Conservation (phyloP, 2,888 invertebrate genomes). For the Nemurella pictetii region DNA sequence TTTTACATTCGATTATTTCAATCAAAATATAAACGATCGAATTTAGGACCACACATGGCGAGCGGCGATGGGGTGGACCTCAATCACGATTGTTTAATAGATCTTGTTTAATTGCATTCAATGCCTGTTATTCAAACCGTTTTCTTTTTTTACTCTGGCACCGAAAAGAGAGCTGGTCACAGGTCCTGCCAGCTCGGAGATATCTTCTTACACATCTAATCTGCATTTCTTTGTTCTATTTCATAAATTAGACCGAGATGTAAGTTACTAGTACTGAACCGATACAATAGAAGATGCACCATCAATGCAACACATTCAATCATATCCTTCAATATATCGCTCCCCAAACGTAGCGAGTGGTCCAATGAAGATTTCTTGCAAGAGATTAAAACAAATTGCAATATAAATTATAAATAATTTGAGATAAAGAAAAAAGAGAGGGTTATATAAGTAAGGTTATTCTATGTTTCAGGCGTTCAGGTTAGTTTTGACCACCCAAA, state of each 20-base stretch:
- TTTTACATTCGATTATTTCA: constrained; percentile 2
- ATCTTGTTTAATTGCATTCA: background rate
- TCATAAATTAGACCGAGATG: background rate
- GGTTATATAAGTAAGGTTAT: background rate
- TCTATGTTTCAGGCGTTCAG: background rate
- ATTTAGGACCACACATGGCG: constrained; percentile 21
- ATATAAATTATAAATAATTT: background rate
- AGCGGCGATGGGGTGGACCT: background rate
- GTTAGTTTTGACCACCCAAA: background rate
- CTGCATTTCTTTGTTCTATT: background rate
- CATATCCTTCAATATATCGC: background rate
- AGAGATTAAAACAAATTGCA: background rate
- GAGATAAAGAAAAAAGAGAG: background rate
- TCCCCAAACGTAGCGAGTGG: background rate
- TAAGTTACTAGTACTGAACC: background rate
- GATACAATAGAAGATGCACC: background rate
- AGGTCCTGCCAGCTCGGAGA: background rate
- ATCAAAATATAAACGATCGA: constrained; percentile 18
- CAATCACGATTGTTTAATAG: background rate
- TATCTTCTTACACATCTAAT: background rate
- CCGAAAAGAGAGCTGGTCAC: background rate
- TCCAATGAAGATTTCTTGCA: background rate
- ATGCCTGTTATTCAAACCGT: background rate
- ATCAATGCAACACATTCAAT: background rate
- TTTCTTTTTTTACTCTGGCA: background rate